Evolutionary conservation across 2,113 vertebrate genomes (phyloP).

Genomic region (Corythoichthys intestinalis): DNA sequence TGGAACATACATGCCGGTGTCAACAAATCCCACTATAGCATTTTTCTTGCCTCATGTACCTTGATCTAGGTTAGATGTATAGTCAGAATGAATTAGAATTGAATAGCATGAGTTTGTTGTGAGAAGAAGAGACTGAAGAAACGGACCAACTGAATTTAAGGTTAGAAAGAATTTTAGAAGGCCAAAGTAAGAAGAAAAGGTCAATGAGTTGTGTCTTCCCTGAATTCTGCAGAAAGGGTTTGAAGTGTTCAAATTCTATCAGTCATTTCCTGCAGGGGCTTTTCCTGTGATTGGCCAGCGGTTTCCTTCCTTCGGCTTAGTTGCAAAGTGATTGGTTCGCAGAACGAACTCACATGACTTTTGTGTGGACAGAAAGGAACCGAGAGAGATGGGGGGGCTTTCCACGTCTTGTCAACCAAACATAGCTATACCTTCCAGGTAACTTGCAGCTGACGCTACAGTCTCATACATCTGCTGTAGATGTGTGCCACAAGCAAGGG

Average conservation of each 20-base stretch:
- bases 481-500: neutral
- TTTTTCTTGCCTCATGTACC: slow-evolving; percentile 26
- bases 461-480: neutral
- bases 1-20: slow-evolving; percentile 31
- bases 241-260: slow-evolving; percentile 22
- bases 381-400: slow-evolving; percentile 27
- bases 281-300: slow-evolving; percentile 50
- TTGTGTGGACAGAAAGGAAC: slow-evolving; percentile 24
- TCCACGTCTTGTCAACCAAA: slow-evolving; percentile 23
- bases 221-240: slow-evolving; percentile 40
- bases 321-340: slow-evolving; percentile 26
- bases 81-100: neutral
- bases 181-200: neutral
- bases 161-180: neutral
- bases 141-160: neutral
- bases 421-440: neutral
- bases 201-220: slow-evolving; percentile 9
- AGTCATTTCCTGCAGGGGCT: slow-evolving; percentile 51
- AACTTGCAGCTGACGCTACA: neutral
- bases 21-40: slow-evolving; percentile 10
- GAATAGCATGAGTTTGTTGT: neutral
- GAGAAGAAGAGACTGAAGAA: neutral
- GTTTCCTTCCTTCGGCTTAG: slow-evolving; percentile 57
- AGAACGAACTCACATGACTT: slow-evolving; percentile 8
- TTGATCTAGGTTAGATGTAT: neutral